Evolutionary conservation across 2,113 vertebrate species (phyloP).

Genomic region (Bubo blakistoni): DNA sequence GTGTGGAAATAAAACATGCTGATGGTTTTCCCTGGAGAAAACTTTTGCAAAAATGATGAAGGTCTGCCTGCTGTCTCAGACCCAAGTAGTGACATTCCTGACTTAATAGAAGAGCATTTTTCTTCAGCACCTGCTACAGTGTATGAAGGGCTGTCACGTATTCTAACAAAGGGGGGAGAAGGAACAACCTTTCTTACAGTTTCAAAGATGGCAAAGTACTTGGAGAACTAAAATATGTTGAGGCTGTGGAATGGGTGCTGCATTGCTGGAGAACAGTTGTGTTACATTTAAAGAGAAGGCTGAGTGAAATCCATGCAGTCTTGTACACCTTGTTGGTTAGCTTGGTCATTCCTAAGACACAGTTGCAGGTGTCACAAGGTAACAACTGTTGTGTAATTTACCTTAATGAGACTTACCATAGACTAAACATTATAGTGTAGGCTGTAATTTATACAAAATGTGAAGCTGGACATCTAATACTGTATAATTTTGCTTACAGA

Average conservation of each 20-base stretch:
- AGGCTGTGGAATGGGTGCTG: background rate
- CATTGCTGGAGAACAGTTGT: background rate
- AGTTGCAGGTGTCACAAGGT: background rate
- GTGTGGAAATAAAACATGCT: constrained; percentile 45
- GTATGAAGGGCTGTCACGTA: constrained; percentile 41
- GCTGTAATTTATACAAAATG: background rate
- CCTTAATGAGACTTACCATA: background rate
- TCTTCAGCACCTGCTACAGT: constrained; percentile 58
- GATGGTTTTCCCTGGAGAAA: constrained; percentile 53
- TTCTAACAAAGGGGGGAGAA: constrained; percentile 11
- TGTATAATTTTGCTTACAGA: background rate
- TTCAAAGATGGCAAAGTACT: constrained; percentile 6
- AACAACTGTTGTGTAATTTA: background rate
- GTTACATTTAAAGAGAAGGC: background rate
- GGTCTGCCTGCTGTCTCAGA: constrained; percentile 36
- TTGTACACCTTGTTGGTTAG: background rate
- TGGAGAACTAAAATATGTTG: constrained; percentile 37
- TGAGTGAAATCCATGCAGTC: background rate
- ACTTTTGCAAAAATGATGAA: constrained; percentile 62
- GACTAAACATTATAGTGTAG: background rate
- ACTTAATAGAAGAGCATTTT: constrained; percentile 67
- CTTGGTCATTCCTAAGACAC: background rate
- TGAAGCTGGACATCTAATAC: background rate
- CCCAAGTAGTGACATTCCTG: constrained; percentile 35
- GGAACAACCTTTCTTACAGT: background rate